Conservation (phyloP, 1,140 invertebrate genomes). For the Trinorchestia longiramus region DNA sequence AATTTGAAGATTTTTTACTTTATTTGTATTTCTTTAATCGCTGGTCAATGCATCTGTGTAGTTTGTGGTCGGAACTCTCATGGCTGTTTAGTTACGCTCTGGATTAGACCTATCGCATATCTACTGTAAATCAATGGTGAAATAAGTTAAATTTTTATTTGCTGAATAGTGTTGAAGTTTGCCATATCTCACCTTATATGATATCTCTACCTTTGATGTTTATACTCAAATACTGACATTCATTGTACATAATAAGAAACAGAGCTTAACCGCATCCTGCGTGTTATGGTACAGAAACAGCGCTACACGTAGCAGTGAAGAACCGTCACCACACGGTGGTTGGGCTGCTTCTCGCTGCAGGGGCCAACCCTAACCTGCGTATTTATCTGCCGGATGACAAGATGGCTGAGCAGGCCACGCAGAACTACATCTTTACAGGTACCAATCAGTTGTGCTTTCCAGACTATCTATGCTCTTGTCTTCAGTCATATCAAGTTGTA, state of each 20-base stretch:
- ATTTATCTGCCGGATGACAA: slow-evolving; percentile 65
- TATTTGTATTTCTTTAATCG: background rate
- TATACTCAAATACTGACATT: background rate
- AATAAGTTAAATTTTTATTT: background rate
- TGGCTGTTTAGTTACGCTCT: background rate
- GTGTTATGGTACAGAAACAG: slow-evolving; percentile 75
- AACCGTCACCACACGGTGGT: slow-evolving; percentile 83
- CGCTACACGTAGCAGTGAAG: slow-evolving; percentile 83
- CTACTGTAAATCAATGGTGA: background rate
- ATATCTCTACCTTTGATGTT: too few species aligned
- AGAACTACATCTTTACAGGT: slow-evolving; percentile 66
- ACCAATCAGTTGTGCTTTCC: background rate
- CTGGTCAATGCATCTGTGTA: background rate
- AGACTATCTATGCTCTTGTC: background rate
- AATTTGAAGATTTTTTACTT: background rate
- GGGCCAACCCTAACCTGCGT: slow-evolving; percentile 73
- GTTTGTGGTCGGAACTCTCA: background rate
- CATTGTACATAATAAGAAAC: background rate
- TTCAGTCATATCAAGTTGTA: background rate
- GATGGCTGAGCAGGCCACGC: slow-evolving; percentile 60
- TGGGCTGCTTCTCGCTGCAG: slow-evolving; percentile 79
- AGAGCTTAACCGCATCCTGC: background rate
- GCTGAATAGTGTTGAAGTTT: background rate
- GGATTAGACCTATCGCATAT: background rate
- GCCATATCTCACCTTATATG: too few species aligned